Conservation (phyloP, 2,797 vertebrate species). For the Sardinella longiceps region DNA sequence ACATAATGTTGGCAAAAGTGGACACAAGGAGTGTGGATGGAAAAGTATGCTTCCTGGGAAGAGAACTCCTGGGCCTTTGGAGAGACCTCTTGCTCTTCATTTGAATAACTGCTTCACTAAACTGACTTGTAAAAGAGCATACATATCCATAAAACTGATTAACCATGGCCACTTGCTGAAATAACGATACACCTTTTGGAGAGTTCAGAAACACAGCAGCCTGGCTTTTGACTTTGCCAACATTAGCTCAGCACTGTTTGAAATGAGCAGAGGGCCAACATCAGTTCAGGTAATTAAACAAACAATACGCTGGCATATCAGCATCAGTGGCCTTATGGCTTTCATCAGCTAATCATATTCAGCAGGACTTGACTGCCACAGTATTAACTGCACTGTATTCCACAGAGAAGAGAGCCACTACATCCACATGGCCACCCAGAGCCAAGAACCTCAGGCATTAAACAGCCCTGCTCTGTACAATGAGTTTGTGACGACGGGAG, state of each 20-base stretch:
- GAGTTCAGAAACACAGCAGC: background rate
- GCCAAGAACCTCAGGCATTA: background rate
- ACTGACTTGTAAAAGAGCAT: background rate
- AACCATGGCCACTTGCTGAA: background rate
- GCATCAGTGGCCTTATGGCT: background rate
- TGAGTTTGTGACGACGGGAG: background rate
- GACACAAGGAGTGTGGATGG: too few species aligned
- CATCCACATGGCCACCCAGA: background rate
- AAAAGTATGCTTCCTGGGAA: background rate
- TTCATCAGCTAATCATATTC: background rate
- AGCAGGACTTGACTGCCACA: background rate
- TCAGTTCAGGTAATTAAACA: constrained; percentile 11
- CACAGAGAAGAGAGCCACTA: background rate
- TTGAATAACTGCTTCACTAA: background rate
- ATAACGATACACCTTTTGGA: background rate
- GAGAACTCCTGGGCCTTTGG: background rate
- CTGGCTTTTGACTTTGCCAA: background rate
- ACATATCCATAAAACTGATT: background rate
- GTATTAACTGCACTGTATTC: background rate
- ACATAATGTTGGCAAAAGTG: background rate
- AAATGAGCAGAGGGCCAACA: background rate
- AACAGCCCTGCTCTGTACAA: background rate
- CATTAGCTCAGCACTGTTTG: background rate
- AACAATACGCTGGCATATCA: background rate
- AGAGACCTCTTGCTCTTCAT: background rate